Evolutionary conservation across 2,797 vertebrate species (phyloP).

Genomic region (Paguma larvata): DNA sequence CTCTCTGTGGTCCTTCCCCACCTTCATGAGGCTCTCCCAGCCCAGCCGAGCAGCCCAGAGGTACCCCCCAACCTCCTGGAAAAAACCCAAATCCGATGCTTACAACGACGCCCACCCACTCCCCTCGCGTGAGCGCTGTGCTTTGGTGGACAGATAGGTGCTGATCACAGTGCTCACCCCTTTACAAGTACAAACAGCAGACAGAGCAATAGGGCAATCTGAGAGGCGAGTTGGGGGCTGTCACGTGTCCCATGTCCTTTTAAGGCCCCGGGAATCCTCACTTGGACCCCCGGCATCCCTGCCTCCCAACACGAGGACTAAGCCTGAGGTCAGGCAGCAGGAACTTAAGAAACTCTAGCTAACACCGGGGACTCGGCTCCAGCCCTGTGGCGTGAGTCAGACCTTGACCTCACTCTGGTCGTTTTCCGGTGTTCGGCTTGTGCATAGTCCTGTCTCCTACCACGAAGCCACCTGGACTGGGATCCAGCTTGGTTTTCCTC

Average conservation of each 20-base stretch:
- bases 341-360: background rate
- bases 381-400: accelerated
- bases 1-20: background rate
- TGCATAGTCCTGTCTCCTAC: background rate
- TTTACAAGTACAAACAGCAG: background rate
- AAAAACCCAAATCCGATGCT: background rate
- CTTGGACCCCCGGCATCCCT: background rate
- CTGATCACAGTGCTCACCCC: background rate
- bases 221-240: background rate
- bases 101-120: background rate
- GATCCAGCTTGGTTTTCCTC: background rate
- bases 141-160: background rate
- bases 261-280: background rate
- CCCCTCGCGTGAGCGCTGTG: background rate
- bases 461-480: background rate
- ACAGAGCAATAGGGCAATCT: background rate
- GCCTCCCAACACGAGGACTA: background rate
- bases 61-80: background rate
- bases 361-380: background rate
- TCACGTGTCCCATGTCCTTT: background rate
- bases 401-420: background rate
- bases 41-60: background rate
- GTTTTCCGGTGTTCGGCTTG: background rate
- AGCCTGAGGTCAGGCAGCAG: background rate
- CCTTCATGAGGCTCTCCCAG: background rate